These are phyloP conservation scores for Steinernema feltiae DNA, from an alignment of 1,140 invertebrate genomes.

Conservation along the genomic window DNA sequence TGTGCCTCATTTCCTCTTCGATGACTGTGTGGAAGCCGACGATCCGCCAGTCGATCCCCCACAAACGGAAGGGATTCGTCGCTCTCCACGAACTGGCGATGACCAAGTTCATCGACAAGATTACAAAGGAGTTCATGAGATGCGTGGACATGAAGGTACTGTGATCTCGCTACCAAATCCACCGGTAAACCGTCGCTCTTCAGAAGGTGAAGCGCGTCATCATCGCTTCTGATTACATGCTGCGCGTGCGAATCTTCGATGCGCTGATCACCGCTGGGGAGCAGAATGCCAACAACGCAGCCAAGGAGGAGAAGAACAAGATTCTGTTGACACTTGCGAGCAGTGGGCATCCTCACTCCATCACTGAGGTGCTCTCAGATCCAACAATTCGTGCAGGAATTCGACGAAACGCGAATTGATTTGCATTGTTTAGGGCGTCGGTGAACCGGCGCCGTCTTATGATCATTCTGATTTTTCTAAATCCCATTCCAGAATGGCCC, in stretches of 20 bases:
- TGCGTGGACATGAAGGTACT: conserved; percentile 62
- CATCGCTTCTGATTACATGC: conserved; percentile 91
- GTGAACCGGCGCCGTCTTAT: too few relatives aligned
- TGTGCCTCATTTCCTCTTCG: conserved; percentile 87
- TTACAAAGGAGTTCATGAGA: conserved; percentile 65
- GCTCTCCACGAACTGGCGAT: conserved; percentile 85
- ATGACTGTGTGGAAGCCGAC: conserved; percentile 92
- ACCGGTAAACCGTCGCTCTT: conserved; percentile 63
- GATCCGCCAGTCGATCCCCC: conserved; percentile 89
- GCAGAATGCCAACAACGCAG: background rate
- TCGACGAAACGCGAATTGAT: too few relatives aligned
- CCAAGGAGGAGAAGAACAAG: conserved; percentile 82
- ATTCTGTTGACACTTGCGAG: conserved; percentile 90
- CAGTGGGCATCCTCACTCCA: conserved; percentile 90
- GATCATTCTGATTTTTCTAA: too few relatives aligned
- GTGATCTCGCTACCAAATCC: conserved; percentile 58
- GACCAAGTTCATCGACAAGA: conserved; percentile 80
- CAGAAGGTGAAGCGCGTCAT: conserved; percentile 83
- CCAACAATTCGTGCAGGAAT: conserved; percentile 72
- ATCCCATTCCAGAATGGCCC: too few relatives aligned
- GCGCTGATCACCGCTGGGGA: conserved; percentile 70
- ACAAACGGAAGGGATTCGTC: conserved; percentile 84
- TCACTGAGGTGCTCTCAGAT: conserved; percentile 89
- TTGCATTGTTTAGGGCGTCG: too few relatives aligned
- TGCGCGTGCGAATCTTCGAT: conserved; percentile 89